Conservation (phyloP, 2,113 vertebrate genomes). For the Crotophaga sulcirostris region DNA sequence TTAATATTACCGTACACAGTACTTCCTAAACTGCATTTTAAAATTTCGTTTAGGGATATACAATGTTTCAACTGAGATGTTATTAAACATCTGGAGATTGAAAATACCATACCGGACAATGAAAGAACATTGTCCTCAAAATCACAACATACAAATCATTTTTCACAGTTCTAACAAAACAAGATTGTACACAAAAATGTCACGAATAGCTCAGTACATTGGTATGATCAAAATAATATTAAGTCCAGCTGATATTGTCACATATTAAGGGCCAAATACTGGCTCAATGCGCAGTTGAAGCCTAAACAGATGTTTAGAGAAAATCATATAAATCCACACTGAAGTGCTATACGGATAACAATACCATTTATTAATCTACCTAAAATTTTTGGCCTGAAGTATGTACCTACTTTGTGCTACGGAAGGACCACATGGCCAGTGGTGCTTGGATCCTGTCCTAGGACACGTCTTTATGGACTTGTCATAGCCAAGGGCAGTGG, state of each 20-base stretch:
- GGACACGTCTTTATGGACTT: not conserved
- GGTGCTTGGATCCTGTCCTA: not conserved
- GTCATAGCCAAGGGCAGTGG: not conserved
- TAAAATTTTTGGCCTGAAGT: not conserved
- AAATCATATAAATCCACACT: not conserved
- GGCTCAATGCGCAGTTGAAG: slow-evolving; percentile 16
- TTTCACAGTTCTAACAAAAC: slow-evolving; percentile 62
- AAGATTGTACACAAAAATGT: slow-evolving; percentile 42
- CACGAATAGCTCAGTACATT: slow-evolving; percentile 10
- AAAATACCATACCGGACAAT: not conserved
- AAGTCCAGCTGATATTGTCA: slow-evolving; percentile 36
- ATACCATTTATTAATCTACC: not conserved
- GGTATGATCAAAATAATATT: slow-evolving; percentile 37
- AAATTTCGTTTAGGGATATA: not conserved
- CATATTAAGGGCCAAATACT: slow-evolving; percentile 42
- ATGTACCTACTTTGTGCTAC: not conserved
- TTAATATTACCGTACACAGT: not conserved
- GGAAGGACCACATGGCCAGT: not conserved
- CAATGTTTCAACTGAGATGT: not conserved
- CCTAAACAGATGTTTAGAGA: not conserved
- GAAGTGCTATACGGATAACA: not conserved
- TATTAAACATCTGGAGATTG: not conserved
- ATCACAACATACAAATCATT: slow-evolving; percentile 35
- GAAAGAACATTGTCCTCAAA: slow-evolving; percentile 43
- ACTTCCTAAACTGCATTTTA: slow-evolving; percentile 19